Conservation (phyloP, 1,140 invertebrate genomes). For the Pogonomyrmex barbatus region DNA sequence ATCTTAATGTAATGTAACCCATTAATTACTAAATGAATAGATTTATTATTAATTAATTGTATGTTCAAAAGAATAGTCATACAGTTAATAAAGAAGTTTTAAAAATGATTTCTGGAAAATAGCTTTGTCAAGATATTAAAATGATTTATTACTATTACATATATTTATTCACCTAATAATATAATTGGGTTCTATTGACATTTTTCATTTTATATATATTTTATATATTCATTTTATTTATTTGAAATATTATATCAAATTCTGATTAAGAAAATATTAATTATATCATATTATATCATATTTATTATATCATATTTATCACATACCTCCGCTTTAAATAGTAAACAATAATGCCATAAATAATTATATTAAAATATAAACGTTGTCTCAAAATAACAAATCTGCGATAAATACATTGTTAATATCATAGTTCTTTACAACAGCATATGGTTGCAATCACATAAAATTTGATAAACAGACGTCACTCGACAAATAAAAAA, state of each 20-base stretch:
- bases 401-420: not conserved
- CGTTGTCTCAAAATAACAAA: conserved; percentile 8
- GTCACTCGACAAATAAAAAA: conserved; percentile 3
- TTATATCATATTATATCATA: not conserved
- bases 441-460: not conserved
- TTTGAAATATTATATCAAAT: conserved; percentile 20
- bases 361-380: conserved; percentile 51
- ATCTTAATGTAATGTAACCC: not conserved
- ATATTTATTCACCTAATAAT: not conserved
- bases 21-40: not conserved
- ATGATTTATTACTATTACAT: not conserved
- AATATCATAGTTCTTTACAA: not conserved
- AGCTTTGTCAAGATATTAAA: not conserved
- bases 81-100: not conserved
- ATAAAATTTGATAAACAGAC: not conserved
- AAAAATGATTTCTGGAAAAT: not conserved
- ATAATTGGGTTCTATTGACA: conserved; percentile 12
- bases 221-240: no score
- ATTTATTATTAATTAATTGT: not conserved
- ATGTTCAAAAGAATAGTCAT: not conserved
- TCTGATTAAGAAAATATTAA: conserved; percentile 46
- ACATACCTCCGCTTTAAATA: conserved; percentile 16
- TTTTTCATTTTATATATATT: conserved; percentile 7
- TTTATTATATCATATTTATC: conserved; percentile 51
- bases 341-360: conserved; percentile 39